phyloP scores from a whole-genome alignment of 2,113 vertebrate species.

The Ailuropoda melanoleuca region DNA sequence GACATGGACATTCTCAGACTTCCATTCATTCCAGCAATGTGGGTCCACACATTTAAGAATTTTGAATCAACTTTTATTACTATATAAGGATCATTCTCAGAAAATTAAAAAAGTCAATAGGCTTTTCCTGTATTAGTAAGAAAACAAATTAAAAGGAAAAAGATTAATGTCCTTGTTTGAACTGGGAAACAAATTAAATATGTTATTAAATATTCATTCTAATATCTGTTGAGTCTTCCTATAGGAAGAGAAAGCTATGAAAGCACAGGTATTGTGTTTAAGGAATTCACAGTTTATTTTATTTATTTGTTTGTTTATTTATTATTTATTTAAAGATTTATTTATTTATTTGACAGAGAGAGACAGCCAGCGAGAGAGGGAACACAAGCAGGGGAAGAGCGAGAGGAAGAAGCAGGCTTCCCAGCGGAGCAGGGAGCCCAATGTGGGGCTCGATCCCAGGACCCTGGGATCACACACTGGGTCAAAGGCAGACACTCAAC shows the following conservation, averaged over 20 bases:
- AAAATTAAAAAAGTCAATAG: neutral
- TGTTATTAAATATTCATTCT: neutral
- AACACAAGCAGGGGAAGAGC: too few species aligned
- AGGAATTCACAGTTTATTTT: neutral
- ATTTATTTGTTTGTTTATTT: too few species aligned
- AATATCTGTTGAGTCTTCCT: neutral
- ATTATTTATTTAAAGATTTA: too few species aligned
- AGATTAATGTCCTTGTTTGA: neutral
- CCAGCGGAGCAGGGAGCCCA: too few species aligned
- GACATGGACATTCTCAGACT: neutral
- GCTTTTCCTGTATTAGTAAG: neutral
- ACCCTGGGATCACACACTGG: too few species aligned
- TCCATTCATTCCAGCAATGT: neutral
- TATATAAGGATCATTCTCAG: neutral
- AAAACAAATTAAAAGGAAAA: neutral
- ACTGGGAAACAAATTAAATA: neutral
- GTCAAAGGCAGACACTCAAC: too few species aligned
- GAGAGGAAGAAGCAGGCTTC: too few species aligned
- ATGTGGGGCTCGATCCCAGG: too few species aligned
- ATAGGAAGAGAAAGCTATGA: neutral
- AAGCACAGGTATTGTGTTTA: neutral
- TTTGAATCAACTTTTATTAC: neutral
- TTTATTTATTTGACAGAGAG: too few species aligned
- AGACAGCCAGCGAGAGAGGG: too few species aligned
- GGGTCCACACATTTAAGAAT: neutral